Evolutionary conservation across 2,888 invertebrate genomes (phyloP).

Genomic region (Disparrhopalites patrizii): DNA sequence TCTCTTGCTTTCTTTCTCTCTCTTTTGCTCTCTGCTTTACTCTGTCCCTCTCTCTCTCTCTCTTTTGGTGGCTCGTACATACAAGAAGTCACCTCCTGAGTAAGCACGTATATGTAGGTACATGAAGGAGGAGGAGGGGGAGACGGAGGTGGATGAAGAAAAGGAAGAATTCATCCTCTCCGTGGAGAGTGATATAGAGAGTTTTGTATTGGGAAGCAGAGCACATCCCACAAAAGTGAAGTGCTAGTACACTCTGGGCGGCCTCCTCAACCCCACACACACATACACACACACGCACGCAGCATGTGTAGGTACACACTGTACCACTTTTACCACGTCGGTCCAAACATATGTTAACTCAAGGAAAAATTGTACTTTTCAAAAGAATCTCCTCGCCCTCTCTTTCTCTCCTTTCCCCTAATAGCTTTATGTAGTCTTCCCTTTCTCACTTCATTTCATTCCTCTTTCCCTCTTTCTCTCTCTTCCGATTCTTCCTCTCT

Average conservation of each 20-base stretch:
- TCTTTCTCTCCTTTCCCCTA: conserved; percentile 2
- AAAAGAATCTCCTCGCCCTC: neutral
- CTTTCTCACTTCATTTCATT: conserved; percentile 4
- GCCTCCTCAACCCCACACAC: neutral
- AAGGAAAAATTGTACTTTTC: conserved; percentile 3
- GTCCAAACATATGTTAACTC: conserved; percentile 18
- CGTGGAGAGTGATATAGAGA: too few species aligned
- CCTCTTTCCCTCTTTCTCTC: conserved; percentile 10
- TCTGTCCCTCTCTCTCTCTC: too few species aligned
- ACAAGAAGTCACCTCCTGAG: too few species aligned
- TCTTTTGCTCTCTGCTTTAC: too few species aligned
- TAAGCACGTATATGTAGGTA: too few species aligned
- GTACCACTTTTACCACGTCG: neutral
- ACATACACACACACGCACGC: neutral
- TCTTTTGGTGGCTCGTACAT: too few species aligned
- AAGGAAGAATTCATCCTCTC: too few species aligned
- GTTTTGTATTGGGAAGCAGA: conserved; percentile 4
- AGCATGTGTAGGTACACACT: neutral
- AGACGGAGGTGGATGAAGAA: too few species aligned
- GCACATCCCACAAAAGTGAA: neutral
- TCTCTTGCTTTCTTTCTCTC: too few species aligned
- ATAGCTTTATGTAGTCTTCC: conserved; percentile 17
- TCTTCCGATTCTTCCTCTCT: conserved; percentile 12
- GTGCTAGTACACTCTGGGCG: neutral
- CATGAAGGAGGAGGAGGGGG: too few species aligned